Evolutionary conservation across 2,888 invertebrate genomes (phyloP).

Genomic region (Drosophila kuntzei): DNA sequence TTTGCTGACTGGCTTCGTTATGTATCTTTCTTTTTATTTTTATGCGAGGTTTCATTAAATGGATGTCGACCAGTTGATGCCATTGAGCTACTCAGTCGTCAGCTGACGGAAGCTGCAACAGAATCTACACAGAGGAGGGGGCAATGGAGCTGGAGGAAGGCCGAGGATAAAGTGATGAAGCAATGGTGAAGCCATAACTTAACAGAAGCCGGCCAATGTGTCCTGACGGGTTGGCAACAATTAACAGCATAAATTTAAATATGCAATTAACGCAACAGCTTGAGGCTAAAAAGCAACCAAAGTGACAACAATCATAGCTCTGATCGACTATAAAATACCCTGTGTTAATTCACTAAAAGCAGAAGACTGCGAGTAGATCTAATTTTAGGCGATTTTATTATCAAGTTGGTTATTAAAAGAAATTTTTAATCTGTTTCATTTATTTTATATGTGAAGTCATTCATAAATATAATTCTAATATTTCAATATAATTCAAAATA

Average conservation of each 20-base stretch:
- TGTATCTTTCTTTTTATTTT: not conserved
- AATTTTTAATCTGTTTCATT: no score
- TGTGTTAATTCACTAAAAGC: not conserved
- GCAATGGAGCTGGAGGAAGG: not conserved
- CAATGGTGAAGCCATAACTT: constrained; percentile 50
- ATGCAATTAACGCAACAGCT: constrained; percentile 82
- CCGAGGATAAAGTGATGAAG: constrained; percentile 13
- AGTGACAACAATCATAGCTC: accelerated
- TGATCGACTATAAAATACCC: constrained; percentile 6
- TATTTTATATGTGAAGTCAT: no score
- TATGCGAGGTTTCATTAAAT: constrained; percentile 44
- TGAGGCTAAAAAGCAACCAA: constrained; percentile 54
- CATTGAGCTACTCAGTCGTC: constrained; percentile 40
- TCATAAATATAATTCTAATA: no score
- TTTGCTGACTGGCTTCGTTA: constrained; percentile 5
- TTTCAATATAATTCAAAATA: no score
- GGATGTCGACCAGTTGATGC: constrained; percentile 52
- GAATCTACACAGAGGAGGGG: not conserved
- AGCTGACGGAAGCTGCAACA: constrained; percentile 18
- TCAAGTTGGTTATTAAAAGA: no score
- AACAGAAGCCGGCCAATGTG: constrained; percentile 44
- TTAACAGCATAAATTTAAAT: constrained; percentile 82
- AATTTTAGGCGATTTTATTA: no score
- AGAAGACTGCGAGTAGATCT: no score
- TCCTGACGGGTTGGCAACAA: constrained; percentile 56